These are phyloP conservation scores for Bradypodion pumilum DNA, from an alignment of 2,797 vertebrate genomes.

Conservation along the genomic window DNA sequence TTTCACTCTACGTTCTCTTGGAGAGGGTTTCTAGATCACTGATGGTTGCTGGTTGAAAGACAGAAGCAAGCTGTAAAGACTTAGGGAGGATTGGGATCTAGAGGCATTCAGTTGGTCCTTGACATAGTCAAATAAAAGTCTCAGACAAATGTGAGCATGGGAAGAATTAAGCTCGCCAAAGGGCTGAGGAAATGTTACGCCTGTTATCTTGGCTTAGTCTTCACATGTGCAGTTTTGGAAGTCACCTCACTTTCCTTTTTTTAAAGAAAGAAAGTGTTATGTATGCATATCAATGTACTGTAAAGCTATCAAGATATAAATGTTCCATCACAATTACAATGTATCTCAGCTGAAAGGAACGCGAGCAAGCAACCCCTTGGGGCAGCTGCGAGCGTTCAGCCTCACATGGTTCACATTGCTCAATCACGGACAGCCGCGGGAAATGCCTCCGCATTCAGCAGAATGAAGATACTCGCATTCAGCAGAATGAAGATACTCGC, in stretches of 20 bases:
- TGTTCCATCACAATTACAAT: no score
- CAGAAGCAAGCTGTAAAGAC: neutral
- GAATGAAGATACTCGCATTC: no score
- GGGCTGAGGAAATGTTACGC: neutral
- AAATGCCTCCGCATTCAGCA: no score
- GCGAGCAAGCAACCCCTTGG: no score
- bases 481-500: no score
- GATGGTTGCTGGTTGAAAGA: neutral
- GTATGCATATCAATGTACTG: no score
- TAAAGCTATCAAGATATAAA: no score
- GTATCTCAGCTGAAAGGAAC: no score
- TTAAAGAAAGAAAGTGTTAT: neutral
- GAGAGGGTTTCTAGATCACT: neutral
- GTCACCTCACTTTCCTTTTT: conserved; percentile 15
- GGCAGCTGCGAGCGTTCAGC: no score
- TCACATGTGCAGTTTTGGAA: neutral
- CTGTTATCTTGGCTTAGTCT: neutral
- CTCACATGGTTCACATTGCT: no score
- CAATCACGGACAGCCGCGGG: no score
- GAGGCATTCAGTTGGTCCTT: neutral
- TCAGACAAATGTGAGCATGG: neutral
- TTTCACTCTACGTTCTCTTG: neutral
- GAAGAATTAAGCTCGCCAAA: neutral
- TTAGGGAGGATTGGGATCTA: neutral
- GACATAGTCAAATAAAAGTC: neutral